Percentiles rank a stretch among this genome's conserved stretches.
Evolutionary conservation across 64 coral and sea anemone species (phyloP).

Genomic region (Montipora capricornis): DNA sequence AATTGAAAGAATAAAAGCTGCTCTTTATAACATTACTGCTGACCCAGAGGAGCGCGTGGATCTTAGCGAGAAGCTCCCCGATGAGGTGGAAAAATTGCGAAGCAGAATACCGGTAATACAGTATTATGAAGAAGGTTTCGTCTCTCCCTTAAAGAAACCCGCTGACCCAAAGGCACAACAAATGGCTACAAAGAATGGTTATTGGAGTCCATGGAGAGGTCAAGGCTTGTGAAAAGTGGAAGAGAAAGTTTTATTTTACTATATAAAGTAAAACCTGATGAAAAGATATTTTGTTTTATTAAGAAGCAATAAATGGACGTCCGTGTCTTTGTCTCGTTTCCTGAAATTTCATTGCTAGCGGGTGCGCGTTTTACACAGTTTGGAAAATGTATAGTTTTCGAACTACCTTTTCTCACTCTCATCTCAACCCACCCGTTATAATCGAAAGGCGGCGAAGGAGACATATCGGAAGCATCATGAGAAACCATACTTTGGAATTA

Average conservation of each 20-base stretch:
- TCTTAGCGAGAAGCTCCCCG: neutral
- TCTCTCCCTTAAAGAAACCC: neutral
- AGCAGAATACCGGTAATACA: neutral
- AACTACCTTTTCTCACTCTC: too few relatives aligned
- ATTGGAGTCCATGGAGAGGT: constrained; percentile 20
- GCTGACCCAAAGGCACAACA: neutral
- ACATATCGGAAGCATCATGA: too few relatives aligned
- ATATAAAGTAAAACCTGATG: neutral
- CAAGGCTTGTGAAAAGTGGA: neutral
- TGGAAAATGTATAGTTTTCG: too few relatives aligned
- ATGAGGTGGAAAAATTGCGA: constrained; percentile 3
- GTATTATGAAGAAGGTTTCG: neutral
- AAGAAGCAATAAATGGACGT: too few relatives aligned
- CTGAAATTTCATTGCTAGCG: too few relatives aligned
- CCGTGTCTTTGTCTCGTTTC: too few relatives aligned
- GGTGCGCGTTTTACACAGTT: too few relatives aligned
- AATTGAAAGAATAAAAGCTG: neutral
- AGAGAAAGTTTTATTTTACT: neutral
- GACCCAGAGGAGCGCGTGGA: neutral
- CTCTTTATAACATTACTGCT: constrained; percentile 11
- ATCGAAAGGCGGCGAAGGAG: too few relatives aligned
- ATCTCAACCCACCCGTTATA: too few relatives aligned
- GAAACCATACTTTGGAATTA: too few relatives aligned
- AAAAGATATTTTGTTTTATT: neutral
- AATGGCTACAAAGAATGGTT: neutral